Evolutionary conservation across 2,113 vertebrate species (phyloP), one percentile per base, ranked within the genome.

Genomic region (Polypterus bichir): DNA sequence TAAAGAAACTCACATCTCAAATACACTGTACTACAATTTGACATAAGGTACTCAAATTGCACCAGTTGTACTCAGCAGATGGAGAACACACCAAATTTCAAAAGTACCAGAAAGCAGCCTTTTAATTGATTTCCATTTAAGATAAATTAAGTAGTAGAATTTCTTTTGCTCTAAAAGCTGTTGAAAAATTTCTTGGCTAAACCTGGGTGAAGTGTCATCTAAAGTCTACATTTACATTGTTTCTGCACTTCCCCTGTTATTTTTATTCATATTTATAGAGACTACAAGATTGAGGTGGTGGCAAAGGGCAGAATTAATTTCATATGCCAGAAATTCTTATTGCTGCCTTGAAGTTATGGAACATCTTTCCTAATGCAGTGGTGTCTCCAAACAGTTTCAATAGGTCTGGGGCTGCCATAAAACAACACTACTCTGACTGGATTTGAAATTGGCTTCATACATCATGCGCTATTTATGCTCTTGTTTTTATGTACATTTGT

Each of bases 291-390:
- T 1, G 4, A 7, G 56, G 44, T 27, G 44, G 56, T 9, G 8
- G 44, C 44, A 45, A 8, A 57, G 27, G 46, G 56, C 56, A 57
- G 44, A 27, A 58, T 46, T 58, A 45, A 45, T 45, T 45, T 7
- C 27, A 27, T 58, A 4, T 58, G 56, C 56, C 56, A 58, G 56
- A 5, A 7, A 7, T 7, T 58, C 56, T 58, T 45, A 7, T 58
- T 58, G 9, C 56, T 58, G 56, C 27, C 56, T 58, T 58, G 27
- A 58, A 44, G 56, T 58, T 58, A 58, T 44, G 27, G 56, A 58
- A 45, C 10, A 45, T 45, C 56, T 2, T 44, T 4, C 56, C 5
- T 7, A 57, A 58, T 58, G 56, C 56, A 4, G 44, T 9, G 3
- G 27, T 27, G 56, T 58, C 56, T 58, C 56, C 46, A 44, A 58